These are phyloP conservation scores for Cuculus canorus DNA, from an alignment of 2,797 vertebrate species.

Conservation along the genomic window DNA sequence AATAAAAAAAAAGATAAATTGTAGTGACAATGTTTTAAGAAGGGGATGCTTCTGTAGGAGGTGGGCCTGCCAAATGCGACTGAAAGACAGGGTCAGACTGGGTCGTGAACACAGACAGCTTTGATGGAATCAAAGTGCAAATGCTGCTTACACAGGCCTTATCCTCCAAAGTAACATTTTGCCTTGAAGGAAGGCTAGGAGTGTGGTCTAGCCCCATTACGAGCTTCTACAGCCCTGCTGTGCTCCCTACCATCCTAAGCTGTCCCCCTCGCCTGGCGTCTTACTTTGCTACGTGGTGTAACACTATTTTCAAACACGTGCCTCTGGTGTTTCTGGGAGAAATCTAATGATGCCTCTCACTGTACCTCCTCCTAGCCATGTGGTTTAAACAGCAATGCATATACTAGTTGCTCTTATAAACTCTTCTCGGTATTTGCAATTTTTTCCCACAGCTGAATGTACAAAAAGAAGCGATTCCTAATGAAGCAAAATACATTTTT, in stretches of 20 bases:
- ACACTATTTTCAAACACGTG: background rate
- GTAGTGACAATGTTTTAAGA: background rate
- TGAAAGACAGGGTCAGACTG: background rate
- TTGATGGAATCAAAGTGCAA: background rate
- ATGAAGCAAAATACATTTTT: background rate
- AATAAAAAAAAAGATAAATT: background rate
- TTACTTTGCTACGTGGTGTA: background rate
- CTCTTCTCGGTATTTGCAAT: background rate
- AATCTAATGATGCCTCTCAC: background rate
- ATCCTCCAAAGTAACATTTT: background rate
- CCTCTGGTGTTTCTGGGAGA: background rate
- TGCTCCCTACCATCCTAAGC: background rate
- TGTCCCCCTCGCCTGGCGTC: background rate
- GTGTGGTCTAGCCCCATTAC: background rate
- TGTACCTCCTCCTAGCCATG: background rate
- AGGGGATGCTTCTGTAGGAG: background rate
- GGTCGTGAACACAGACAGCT: background rate
- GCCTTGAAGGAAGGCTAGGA: constrained; percentile 11
- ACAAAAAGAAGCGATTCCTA: background rate
- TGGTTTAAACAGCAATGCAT: background rate
- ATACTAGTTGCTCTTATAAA: background rate
- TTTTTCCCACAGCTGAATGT: background rate
- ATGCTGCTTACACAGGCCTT: background rate
- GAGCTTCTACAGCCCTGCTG: background rate
- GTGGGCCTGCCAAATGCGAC: background rate